A percentile compares a stretch with the other conserved stretches of the same genome.
Evolutionary conservation across 2,888 invertebrate species (phyloP).

Genomic region (Drosophila greeni): DNA sequence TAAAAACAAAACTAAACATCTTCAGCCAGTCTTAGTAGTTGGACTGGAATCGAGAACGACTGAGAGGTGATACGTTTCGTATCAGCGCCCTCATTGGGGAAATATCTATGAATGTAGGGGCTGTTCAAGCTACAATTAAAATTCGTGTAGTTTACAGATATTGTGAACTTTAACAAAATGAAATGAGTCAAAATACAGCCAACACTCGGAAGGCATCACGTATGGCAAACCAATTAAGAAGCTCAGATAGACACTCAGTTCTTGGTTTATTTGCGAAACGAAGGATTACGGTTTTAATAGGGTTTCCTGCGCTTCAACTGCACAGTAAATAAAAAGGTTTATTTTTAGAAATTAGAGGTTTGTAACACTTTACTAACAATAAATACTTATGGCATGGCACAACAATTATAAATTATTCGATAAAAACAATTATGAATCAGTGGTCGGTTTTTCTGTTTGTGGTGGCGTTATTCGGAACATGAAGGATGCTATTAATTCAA

Average conservation of each 20-base stretch:
- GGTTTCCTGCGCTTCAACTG: not conserved
- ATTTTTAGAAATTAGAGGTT: slow-evolving; percentile 65
- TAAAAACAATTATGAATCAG: slow-evolving; percentile 71
- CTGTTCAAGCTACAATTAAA: slow-evolving; percentile 42
- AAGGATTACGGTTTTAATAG: not conserved
- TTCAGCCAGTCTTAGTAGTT: slow-evolving; percentile 25
- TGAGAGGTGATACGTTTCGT: not conserved
- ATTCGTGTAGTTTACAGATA: slow-evolving; percentile 32
- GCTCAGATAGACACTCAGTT: slow-evolving; percentile 12
- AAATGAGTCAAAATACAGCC: slow-evolving; percentile 38
- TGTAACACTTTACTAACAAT: slow-evolving; percentile 70
- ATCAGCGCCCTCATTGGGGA: slow-evolving; percentile 3
- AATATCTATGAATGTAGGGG: slow-evolving; percentile 5
- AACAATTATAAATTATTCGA: slow-evolving; percentile 73
- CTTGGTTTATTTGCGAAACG: slow-evolving; percentile 5
- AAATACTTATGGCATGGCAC: slow-evolving; percentile 75
- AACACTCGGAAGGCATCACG: slow-evolving; percentile 22
- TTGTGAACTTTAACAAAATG: slow-evolving; percentile 23
- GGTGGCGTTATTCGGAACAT: slow-evolving; percentile 27
- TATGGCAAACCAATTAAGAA: slow-evolving; percentile 14
- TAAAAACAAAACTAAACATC: slow-evolving; percentile 18
- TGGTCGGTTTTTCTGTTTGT: slow-evolving; percentile 55
- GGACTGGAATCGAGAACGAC: slow-evolving; percentile 41
- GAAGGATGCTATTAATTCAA: slow-evolving; percentile 32
- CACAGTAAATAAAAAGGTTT: slow-evolving; percentile 28